Percentiles rank a stretch among this genome's conserved stretches.
phyloP scores from a whole-genome alignment of 1,140 invertebrate species.

The Drosophila tsacasi region DNA sequence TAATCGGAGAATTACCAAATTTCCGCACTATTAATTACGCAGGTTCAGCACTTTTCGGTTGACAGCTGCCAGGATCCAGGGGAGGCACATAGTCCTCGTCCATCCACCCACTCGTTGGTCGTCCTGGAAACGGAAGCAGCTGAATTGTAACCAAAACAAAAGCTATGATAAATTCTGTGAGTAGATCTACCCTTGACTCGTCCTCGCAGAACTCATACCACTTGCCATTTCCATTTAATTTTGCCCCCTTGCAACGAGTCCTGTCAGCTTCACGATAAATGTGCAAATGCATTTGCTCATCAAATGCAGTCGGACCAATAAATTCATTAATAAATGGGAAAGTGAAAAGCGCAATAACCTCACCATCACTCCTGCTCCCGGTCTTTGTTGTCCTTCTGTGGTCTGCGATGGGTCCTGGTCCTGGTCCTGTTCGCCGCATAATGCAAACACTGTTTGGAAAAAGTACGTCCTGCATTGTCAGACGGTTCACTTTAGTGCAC shows the following conservation, averaged over 20 bases:
- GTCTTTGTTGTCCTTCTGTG: slow-evolving; percentile 53
- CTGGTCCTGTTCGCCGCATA: slow-evolving; percentile 26
- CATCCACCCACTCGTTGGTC: slow-evolving; percentile 20
- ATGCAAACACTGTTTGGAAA: slow-evolving; percentile 53
- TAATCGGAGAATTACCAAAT: slow-evolving; percentile 40
- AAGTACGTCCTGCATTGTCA: slow-evolving; percentile 15
- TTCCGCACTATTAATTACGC: slow-evolving; percentile 59
- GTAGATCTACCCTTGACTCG: slow-evolving; percentile 38
- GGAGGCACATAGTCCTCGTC: not conserved
- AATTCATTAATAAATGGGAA: slow-evolving; percentile 74
- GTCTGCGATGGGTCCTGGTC: slow-evolving; percentile 17
- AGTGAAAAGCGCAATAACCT: slow-evolving; percentile 57
- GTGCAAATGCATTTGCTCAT: slow-evolving; percentile 58
- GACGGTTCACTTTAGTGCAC: not conserved
- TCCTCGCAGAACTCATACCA: not conserved
- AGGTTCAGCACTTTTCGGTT: slow-evolving; percentile 27
- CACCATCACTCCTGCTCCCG: slow-evolving; percentile 10
- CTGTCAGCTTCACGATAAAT: slow-evolving; percentile 41
- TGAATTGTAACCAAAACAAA: slow-evolving; percentile 58
- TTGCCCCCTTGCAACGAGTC: slow-evolving; percentile 5
- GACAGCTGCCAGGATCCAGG: slow-evolving; percentile 43
- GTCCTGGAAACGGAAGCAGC: slow-evolving; percentile 42
- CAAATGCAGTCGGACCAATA: slow-evolving; percentile 63
- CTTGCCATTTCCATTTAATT: slow-evolving; percentile 11
- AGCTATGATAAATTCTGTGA: slow-evolving; percentile 57